Conservation (phyloP, 2,888 invertebrate genomes). For the Mythimna albipuncta region DNA sequence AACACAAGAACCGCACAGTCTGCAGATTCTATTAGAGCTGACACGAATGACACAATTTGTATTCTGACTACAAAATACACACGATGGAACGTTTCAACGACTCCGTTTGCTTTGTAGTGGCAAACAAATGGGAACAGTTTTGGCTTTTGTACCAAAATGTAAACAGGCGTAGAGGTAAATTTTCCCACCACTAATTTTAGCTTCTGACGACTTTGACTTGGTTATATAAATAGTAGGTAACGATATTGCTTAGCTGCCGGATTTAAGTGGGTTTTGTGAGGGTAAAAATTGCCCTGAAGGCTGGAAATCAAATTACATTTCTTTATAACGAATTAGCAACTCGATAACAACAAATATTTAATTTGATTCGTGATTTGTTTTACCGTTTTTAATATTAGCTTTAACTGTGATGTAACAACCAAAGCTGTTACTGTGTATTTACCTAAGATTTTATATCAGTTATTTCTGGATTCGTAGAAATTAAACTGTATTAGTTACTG, state of each 20-base stretch:
- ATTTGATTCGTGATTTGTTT: not conserved
- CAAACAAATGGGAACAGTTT: conserved; percentile 48
- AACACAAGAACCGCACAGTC: conserved; percentile 21
- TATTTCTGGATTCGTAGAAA: too few species aligned
- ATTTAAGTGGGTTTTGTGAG: not conserved
- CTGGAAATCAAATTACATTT: not conserved
- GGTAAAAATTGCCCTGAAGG: conserved; percentile 1
- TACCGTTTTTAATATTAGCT: not conserved
- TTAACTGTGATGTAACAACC: too few species aligned
- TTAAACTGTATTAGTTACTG: too few species aligned
- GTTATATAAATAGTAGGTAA: conserved; percentile 1
- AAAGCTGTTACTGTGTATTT: too few species aligned
- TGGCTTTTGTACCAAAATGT: conserved; percentile 27
- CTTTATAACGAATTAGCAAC: not conserved
- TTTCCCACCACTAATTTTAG: conserved; percentile 33
- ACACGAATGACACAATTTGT: conserved; percentile 50
- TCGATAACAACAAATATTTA: too few species aligned
- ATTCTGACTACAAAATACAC: conserved; percentile 38
- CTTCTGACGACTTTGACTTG: not conserved
- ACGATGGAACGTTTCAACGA: conserved; percentile 15
- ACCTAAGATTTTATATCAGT: too few species aligned
- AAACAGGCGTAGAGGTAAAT: conserved; percentile 33
- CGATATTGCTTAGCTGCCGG: not conserved
- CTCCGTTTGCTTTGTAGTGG: conserved; percentile 37
- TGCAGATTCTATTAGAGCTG: conserved; percentile 37